phyloP scores from a whole-genome alignment of 2,797 vertebrate genomes.

The Cynopterus sphinx region DNA sequence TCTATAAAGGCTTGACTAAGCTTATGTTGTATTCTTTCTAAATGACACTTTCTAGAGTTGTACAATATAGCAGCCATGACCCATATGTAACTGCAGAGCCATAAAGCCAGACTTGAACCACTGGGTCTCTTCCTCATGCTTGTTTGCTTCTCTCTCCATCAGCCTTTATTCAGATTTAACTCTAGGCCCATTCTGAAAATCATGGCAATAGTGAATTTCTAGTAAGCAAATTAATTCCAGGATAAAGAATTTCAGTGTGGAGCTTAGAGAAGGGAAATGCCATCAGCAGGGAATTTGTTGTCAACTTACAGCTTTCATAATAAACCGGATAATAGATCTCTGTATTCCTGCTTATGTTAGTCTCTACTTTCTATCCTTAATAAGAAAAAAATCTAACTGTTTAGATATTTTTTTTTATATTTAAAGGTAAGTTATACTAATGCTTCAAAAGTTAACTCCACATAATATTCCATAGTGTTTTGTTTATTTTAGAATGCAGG shows the following conservation, averaged over 20 bases:
- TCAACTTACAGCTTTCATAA: background rate
- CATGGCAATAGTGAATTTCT: background rate
- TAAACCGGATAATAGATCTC: background rate
- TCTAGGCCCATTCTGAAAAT: background rate
- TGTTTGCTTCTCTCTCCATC: background rate
- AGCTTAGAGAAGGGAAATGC: background rate
- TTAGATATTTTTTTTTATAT: background rate
- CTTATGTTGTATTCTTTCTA: background rate
- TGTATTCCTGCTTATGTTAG: background rate
- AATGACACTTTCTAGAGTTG: background rate
- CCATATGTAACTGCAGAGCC: background rate
- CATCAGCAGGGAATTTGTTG: background rate
- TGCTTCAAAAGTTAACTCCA: background rate
- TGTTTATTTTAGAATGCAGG: background rate
- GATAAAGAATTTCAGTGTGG: background rate
- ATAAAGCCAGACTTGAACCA: background rate
- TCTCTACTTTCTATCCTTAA: background rate
- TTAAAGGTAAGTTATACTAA: background rate
- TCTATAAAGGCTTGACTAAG: background rate
- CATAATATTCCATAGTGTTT: background rate
- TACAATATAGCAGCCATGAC: background rate
- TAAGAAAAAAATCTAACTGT: background rate
- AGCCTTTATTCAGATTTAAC: background rate
- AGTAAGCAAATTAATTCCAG: background rate
- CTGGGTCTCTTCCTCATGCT: too few species aligned